Evolutionary conservation across 2,888 invertebrate genomes (phyloP).

Genomic region (Cerastis rubricosa): DNA sequence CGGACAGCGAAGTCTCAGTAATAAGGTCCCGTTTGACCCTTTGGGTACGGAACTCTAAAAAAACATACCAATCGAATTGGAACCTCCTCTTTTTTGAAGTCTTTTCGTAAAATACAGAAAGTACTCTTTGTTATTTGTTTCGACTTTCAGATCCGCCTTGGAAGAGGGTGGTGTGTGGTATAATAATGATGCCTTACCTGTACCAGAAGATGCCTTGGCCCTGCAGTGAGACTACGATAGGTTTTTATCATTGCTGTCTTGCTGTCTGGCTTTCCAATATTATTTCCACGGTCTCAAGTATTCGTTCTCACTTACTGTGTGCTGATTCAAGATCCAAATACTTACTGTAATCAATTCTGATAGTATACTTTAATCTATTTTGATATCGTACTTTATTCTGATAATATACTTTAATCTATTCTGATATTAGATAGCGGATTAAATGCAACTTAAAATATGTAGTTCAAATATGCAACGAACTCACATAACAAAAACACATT

Average conservation of each 20-base stretch:
- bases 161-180: neutral
- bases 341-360: slow-evolving; percentile 6
- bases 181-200: slow-evolving; percentile 3
- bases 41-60: no score
- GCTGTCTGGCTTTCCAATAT: neutral
- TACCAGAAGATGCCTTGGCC: slow-evolving; percentile 6
- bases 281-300: slow-evolving; percentile 10
- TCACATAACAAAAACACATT: neutral
- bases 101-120: no score
- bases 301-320: neutral
- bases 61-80: no score
- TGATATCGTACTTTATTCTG: slow-evolving; percentile 1
- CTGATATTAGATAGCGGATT: neutral
- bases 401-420: neutral
- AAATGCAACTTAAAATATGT: slow-evolving; percentile 6
- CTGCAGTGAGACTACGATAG: neutral
- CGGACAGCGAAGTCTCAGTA: no score
- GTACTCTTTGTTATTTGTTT: neutral
- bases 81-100: no score
- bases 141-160: neutral
- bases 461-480: neutral
- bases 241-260: neutral
- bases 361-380: neutral
- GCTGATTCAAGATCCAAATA: neutral
- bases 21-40: no score